A percentile compares a stretch with the other conserved stretches of the same genome.
phyloP scores from a whole-genome alignment of 2,797 vertebrate genomes.

The Coranthus polyacanthus region DNA sequence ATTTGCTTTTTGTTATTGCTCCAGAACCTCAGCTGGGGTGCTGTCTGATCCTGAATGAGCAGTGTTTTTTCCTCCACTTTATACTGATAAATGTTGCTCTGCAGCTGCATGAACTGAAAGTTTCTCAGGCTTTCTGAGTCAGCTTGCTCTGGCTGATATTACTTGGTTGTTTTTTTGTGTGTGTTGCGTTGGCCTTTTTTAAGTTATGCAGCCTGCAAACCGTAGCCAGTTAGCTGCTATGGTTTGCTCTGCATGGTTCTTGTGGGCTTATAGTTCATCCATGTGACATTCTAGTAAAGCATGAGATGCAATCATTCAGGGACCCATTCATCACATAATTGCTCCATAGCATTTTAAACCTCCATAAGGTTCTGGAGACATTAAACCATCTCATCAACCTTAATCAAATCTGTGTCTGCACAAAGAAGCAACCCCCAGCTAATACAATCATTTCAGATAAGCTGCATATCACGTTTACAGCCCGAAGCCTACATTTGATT shows the following conservation, averaged over 20 bases:
- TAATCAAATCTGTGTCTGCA: constrained; percentile 24
- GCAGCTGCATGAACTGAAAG: no score
- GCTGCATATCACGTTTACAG: constrained; percentile 15
- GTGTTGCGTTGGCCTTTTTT: no score
- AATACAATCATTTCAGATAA: constrained; percentile 32
- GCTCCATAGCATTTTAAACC: not conserved
- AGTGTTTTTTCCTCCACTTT: no score
- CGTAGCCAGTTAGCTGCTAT: no score
- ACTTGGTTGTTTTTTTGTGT: no score
- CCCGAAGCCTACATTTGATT: constrained; percentile 21
- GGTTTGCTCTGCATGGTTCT: not conserved
- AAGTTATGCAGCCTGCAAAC: no score
- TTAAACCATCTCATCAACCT: constrained; percentile 6
- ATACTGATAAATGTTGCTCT: no score
- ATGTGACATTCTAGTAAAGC: not conserved
- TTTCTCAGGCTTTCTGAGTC: no score
- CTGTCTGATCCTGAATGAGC: no score
- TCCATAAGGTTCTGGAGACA: constrained; percentile 1
- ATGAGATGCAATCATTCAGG: not conserved
- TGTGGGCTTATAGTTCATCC: not conserved
- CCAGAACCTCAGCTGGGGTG: no score
- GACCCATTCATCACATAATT: not conserved
- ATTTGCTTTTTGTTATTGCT: no score
- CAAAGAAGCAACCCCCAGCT: constrained; percentile 8
- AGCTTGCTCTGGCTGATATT: no score